phyloP scores from a whole-genome alignment of 2,888 invertebrate genomes.

The Lasioglossum calceatum region DNA sequence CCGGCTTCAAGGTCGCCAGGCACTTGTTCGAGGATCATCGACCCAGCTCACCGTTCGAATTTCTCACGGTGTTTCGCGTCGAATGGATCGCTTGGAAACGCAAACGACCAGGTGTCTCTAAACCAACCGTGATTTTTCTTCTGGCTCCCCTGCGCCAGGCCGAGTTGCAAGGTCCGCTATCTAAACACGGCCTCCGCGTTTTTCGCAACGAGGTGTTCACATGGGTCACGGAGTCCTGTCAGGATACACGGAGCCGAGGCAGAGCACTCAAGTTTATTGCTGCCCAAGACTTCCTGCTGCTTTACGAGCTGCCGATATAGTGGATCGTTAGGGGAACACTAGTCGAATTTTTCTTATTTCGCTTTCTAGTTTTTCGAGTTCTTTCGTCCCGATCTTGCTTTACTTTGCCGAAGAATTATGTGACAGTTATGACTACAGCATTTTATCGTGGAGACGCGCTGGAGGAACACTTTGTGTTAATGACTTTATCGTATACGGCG shows the following conservation, averaged over 20 bases:
- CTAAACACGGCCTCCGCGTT: constrained; percentile 56
- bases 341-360: background rate
- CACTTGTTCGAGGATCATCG: constrained; percentile 64
- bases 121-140: constrained; percentile 40
- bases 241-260: constrained; percentile 23
- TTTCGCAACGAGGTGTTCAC: constrained; percentile 28
- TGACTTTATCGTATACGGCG: background rate
- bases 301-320: constrained; percentile 48
- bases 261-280: constrained; percentile 33
- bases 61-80: constrained; percentile 56
- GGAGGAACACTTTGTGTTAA: background rate
- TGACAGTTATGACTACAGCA: background rate
- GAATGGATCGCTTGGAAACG: constrained; percentile 50
- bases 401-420: background rate
- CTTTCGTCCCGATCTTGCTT: background rate
- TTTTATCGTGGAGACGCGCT: background rate
- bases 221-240: constrained; percentile 42
- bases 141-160: constrained; percentile 6
- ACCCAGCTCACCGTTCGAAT: constrained; percentile 55
- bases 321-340: constrained; percentile 5
- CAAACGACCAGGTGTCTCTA: constrained; percentile 30
- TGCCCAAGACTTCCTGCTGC: constrained; percentile 42
- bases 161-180: constrained; percentile 49
- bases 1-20: constrained; percentile 57
- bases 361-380: background rate